phyloP scores from a whole-genome alignment of 2,797 vertebrate species.

The Sebastes trivittatus region DNA sequence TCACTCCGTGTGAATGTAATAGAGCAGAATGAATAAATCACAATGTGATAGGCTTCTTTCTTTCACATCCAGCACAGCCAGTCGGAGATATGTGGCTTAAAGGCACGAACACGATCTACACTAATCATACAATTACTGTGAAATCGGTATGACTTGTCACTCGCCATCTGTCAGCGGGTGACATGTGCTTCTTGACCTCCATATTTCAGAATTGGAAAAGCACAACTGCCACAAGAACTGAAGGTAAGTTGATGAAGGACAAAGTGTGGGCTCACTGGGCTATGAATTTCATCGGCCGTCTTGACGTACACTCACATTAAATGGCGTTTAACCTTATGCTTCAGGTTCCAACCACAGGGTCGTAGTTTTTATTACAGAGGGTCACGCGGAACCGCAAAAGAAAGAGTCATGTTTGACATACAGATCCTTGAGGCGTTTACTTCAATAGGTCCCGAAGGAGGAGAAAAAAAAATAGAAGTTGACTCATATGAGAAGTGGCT shows the following conservation, averaged over 20 bases:
- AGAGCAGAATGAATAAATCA: slow-evolving; percentile 28
- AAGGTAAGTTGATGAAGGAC: slow-evolving; percentile 51
- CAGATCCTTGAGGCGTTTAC: slow-evolving; percentile 30
- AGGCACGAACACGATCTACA: not conserved
- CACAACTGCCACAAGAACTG: slow-evolving; percentile 13
- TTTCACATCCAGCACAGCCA: slow-evolving; percentile 11
- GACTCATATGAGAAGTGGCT: slow-evolving; percentile 52
- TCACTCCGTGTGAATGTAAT: slow-evolving; percentile 17
- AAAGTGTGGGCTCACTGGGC: not conserved
- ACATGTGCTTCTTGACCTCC: slow-evolving; percentile 30
- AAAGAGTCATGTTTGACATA: slow-evolving; percentile 23
- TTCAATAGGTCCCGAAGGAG: slow-evolving; percentile 6
- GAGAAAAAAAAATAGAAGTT: not conserved
- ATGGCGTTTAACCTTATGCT: not conserved
- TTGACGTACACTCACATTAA: slow-evolving; percentile 7
- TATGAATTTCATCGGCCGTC: slow-evolving; percentile 11
- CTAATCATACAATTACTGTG: slow-evolving; percentile 46
- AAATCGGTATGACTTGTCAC: slow-evolving; percentile 28
- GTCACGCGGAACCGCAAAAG: not conserved
- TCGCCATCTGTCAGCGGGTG: slow-evolving; percentile 28
- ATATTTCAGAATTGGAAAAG: slow-evolving; percentile 22
- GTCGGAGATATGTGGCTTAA: not conserved
- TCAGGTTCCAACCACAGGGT: not conserved
- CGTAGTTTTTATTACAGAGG: not conserved
- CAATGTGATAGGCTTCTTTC: not conserved